Evolutionary conservation across 2,888 invertebrate species (phyloP).

Genomic region (Glaucopsyche alexis): DNA sequence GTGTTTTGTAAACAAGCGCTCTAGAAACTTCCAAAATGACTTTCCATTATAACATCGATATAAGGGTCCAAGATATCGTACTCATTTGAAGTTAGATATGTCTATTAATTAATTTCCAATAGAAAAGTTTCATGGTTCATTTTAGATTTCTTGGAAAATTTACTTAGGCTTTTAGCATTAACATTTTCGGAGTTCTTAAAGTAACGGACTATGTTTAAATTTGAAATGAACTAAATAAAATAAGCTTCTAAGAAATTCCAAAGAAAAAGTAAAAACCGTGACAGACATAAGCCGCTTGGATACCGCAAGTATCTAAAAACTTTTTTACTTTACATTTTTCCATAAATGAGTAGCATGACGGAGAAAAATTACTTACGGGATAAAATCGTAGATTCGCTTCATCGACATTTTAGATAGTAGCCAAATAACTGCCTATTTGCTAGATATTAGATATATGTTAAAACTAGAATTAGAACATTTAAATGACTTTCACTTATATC

Average conservation of each 20-base stretch:
- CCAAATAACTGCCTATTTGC: no score
- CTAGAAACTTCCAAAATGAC: slow-evolving; percentile 48
- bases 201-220: neutral
- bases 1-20: slow-evolving; percentile 55
- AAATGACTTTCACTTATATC: no score
- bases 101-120: slow-evolving; percentile 20
- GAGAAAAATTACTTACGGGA: neutral
- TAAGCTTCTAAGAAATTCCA: neutral
- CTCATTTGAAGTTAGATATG: slow-evolving; percentile 32
- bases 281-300: no score
- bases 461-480: no score
- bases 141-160: slow-evolving; percentile 14
- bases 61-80: slow-evolving; percentile 48
- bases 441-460: no score
- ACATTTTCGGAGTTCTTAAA: neutral
- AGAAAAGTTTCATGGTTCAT: slow-evolving; percentile 17
- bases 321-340: neutral
- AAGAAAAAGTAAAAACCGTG: neutral
- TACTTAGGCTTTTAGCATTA: neutral
- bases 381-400: no score
- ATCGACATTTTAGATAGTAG: no score
- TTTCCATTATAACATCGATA: slow-evolving; percentile 55
- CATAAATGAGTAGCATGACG: neutral
- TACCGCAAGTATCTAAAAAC: neutral
- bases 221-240: neutral